A percentile compares a stretch with the other conserved stretches of the same genome.
phyloP scores from a whole-genome alignment of 2,888 invertebrate species.

The Acheta domesticus region DNA sequence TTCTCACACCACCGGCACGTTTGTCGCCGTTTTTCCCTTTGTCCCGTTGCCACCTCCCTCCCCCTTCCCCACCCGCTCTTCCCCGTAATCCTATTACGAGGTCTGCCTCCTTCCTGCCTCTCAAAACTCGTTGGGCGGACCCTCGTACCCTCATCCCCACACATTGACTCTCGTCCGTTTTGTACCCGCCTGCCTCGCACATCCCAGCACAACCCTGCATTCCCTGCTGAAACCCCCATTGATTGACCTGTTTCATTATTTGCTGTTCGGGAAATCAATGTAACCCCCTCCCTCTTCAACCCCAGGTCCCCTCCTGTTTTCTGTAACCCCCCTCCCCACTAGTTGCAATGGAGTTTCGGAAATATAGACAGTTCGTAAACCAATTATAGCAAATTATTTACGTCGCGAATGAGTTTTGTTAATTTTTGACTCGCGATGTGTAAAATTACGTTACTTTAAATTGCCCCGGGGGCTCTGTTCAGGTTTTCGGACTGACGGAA shows the following conservation, averaged over 20 bases:
- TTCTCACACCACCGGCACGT: no score
- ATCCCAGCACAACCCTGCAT: neutral
- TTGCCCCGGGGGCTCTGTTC: no score
- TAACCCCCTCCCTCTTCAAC: neutral
- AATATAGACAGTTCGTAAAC: neutral
- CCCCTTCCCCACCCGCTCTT: no score
- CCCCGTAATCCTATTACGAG: no score
- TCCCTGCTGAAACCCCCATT: neutral
- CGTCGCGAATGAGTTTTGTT: neutral
- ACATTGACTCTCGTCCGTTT: no score
- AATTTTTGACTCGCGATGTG: neutral
- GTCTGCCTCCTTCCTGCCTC: no score
- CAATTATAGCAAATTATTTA: neutral
- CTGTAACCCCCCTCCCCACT: no score
- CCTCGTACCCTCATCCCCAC: neutral
- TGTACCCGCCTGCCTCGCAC: no score
- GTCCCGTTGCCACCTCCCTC: no score
- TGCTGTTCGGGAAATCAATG: neutral
- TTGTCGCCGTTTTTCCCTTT: no score
- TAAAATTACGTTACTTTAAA: neutral
- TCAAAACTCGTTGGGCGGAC: neutral
- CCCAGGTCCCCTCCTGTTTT: neutral
- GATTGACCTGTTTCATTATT: slow-evolving; percentile 18
- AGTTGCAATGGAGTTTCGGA: neutral
- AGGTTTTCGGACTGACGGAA: no score